Conservation (phyloP, 2,797 vertebrate species). For the Molothrus ater region DNA sequence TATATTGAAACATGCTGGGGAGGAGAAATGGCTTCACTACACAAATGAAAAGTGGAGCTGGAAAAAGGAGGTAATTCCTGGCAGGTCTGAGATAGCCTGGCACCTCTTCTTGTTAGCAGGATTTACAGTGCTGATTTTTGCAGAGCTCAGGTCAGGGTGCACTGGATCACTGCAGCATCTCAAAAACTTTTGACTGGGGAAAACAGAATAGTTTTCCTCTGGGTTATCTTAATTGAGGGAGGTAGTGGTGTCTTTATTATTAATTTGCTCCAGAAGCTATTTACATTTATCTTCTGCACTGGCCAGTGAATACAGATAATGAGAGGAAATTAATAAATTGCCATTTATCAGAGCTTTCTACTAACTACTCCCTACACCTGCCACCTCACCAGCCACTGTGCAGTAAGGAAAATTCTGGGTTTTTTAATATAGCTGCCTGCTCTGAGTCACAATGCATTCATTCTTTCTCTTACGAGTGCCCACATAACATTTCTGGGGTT, state of each 20-base stretch:
- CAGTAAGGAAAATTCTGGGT: neutral
- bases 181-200: neutral
- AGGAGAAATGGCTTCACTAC: neutral
- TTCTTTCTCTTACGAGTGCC: neutral
- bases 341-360: neutral
- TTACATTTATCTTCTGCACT: neutral
- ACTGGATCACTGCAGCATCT: neutral
- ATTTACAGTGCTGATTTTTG: neutral
- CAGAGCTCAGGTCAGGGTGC: neutral
- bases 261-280: neutral
- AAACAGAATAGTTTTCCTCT: neutral
- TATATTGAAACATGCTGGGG: neutral
- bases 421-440: neutral
- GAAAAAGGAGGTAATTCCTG: neutral
- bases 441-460: neutral
- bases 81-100: neutral
- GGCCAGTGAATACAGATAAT: neutral
- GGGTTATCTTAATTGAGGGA: neutral
- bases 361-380: neutral
- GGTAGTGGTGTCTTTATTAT: neutral
- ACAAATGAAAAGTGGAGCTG: neutral
- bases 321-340: neutral
- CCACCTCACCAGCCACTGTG: neutral
- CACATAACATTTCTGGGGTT: neutral
- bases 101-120: neutral